Evolutionary conservation across 2,888 invertebrate genomes (phyloP), one percentile per base, ranked within the genome.

Genomic region (Rhynchonema sp.): DNA sequence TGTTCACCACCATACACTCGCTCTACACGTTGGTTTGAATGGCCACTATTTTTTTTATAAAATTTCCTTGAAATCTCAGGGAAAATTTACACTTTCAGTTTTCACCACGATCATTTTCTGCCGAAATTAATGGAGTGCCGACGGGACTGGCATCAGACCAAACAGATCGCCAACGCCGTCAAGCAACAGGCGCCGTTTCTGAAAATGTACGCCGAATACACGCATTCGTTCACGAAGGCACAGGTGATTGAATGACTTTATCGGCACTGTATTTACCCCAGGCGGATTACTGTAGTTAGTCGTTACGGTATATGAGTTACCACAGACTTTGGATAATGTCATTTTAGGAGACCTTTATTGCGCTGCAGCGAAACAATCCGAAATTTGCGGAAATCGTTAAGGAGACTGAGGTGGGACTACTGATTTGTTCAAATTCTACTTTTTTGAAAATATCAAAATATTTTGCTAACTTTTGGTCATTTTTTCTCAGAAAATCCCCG

Each of bases 201-300:
- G 56, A 82, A 82, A 69, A 80, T 82, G 78, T 82, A 82, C 70
- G 80, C 82, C 0, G 82, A 82, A 63, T 82, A 82, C 67, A 81
- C 82, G 54, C 80, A 81, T 66, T 82, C 82, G 70, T 82, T 81
- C 71, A 81, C 81, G 70, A 76, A 78, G 64, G 80, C 82, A 9
- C 56, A 29, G n/a, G n/a, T n/a, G n/a, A n/a, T n/a, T n/a, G n/a
- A n/a, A n/a, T n/a, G n/a, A 2, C n/a, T 49, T n/a, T n/a, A n/a
- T n/a, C n/a, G n/a, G n/a, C n/a, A n/a, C n/a, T n/a, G n/a, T n/a
- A n/a, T n/a, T n/a, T n/a, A n/a, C n/a, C n/a, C n/a, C n/a, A n/a
- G n/a, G n/a, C n/a, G n/a, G n/a, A n/a, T n/a, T n/a, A n/a, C n/a
- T n/a, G n/a, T n/a, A n/a, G n/a, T n/a, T n/a, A n/a, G n/a, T n/a